phyloP scores from a whole-genome alignment of 1,140 invertebrate species.

The Sesamia nonagrioides region DNA sequence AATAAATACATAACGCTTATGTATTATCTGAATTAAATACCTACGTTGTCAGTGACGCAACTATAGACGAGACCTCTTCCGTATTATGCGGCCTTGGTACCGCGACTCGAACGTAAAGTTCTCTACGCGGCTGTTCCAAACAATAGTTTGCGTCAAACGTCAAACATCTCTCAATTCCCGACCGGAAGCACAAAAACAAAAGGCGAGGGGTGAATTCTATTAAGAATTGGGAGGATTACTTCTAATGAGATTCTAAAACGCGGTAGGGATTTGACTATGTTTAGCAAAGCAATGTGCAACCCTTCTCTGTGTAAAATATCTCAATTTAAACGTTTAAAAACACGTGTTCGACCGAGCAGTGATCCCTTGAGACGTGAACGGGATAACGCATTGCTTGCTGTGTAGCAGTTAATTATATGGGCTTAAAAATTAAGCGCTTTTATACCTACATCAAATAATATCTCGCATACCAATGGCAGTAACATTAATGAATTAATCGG shows the following conservation, averaged over 20 bases:
- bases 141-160: conserved; percentile 63
- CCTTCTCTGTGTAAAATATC: conserved; percentile 81
- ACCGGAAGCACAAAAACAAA: conserved; percentile 79
- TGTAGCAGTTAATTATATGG: conserved; percentile 65
- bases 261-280: conserved; percentile 67
- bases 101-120: conserved; percentile 67
- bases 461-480: not conserved
- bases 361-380: conserved; percentile 68
- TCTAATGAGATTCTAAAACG: conserved; percentile 71
- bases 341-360: conserved; percentile 79
- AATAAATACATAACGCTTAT: conserved; percentile 43
- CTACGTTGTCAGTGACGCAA: conserved; percentile 39
- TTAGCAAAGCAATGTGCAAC: conserved; percentile 79
- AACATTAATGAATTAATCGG: not conserved
- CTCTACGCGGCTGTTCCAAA: conserved; percentile 54
- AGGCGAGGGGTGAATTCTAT: conserved; percentile 66
- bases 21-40: conserved; percentile 33
- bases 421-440: conserved; percentile 22
- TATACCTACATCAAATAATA: conserved; percentile 21
- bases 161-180: conserved; percentile 60
- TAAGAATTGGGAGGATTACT: conserved; percentile 73
- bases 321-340: conserved; percentile 78
- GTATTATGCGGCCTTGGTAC: conserved; percentile 69
- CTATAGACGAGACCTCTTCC: conserved; percentile 59
- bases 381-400: conserved; percentile 71